Base-by-base conservation (phyloP, 2,888 invertebrate genomes). In the Salpingus planirostris region DNA sequence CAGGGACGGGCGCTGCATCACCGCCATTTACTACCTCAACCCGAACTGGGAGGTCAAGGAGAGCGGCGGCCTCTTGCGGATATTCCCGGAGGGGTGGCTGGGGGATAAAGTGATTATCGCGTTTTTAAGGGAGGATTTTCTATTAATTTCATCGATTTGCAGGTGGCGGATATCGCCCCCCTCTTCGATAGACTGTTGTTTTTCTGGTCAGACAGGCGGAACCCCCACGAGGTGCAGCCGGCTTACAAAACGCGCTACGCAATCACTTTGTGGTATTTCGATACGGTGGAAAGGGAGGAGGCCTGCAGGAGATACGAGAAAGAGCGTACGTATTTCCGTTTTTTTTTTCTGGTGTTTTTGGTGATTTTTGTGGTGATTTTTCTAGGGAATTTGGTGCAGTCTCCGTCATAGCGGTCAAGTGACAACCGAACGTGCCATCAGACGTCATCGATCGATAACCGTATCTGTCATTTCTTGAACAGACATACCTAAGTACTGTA, bases 21-120 rank as follows among this genome's bases (percentile, higher is more conserved):
- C 97, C 4, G 88, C 92, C 42, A 97, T 97, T 55, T 97, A 97
- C 68, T 97, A 97, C 71, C 77, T 96, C 54, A 97, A 97, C 68
- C 76, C 83, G 57, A 78, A 91, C 67, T 97, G 96, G 96, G 81
- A 90, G 63, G 77, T 81, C 31, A 73, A 77, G 60, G 78, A 80
- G 53, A 74, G 73, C 60, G 96, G 96, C 2, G 96, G 96, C 6
- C 69, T 92, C 23, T 70, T 96, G 47, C 76, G 93, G 64, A 90
- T 97, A 62, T 92, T 90, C 57, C 95, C 95, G 0, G 87, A 88
- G 61, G 87, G 87, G 14, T 77, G 77, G 64, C 39, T 56, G 28
- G 74, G 77, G 21, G 80, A 86, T 48, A 76, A 79, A 55, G 86
- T 83, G 31, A 18, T 24, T 29, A 10, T 14, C 11, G 11, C 7